Evolutionary conservation across 2,797 vertebrate species (phyloP).

Genomic region (Halcyon badia): DNA sequence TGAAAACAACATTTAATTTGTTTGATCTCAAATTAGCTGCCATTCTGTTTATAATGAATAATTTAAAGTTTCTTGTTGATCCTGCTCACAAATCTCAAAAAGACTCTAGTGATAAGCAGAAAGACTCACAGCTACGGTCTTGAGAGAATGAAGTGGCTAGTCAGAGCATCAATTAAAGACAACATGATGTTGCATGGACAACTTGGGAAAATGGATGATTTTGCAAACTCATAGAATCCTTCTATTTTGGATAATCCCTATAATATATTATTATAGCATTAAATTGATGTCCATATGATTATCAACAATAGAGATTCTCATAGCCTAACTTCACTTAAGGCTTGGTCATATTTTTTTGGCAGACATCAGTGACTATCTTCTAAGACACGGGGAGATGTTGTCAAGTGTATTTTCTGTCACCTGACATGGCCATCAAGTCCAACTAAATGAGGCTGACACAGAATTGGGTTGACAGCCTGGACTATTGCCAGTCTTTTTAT

Average conservation of each 20-base stretch:
- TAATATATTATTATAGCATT: not conserved
- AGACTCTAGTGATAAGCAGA: not conserved
- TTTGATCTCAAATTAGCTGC: constrained; percentile 33
- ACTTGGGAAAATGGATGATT: not conserved
- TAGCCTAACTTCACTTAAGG: not conserved
- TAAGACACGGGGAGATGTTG: not conserved
- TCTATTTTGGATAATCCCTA: not conserved
- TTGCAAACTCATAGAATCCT: not conserved
- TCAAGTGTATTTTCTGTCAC: not conserved
- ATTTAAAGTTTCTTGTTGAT: constrained; percentile 41
- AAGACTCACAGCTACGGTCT: not conserved
- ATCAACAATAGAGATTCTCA: not conserved
- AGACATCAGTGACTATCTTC: not conserved
- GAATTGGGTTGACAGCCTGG: not conserved
- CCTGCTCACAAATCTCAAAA: not conserved
- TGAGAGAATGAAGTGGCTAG: not conserved
- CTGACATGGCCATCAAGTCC: not conserved
- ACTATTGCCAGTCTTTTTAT: not conserved
- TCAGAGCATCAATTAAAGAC: not conserved
- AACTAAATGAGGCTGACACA: not conserved
- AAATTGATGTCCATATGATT: not conserved
- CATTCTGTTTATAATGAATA: constrained; percentile 30
- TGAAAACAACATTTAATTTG: not conserved
- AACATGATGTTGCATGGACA: not conserved
- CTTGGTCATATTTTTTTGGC: not conserved